These are phyloP conservation scores for Nephrotoma flavescens DNA, from an alignment of 2,888 invertebrate genomes.

Conservation along the genomic window DNA sequence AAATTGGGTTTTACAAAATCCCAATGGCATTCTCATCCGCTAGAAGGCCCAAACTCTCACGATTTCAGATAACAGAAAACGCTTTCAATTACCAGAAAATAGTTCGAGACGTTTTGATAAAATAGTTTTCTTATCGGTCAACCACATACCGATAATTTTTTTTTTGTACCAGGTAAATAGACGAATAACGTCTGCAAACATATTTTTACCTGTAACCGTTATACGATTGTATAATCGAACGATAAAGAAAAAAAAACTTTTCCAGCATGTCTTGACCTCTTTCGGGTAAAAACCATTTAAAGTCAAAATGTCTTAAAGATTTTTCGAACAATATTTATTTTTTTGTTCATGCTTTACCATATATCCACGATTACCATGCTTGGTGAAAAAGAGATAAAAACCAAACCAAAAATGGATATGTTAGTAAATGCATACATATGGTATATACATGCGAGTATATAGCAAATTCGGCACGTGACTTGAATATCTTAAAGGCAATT, in stretches of 20 bases:
- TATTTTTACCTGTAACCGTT: neutral
- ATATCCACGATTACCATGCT: neutral
- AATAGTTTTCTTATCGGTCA: neutral
- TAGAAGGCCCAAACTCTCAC: no score
- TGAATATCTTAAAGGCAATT: neutral
- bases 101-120: neutral
- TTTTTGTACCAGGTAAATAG: neutral
- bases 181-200: neutral
- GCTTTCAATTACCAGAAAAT: neutral
- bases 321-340: neutral
- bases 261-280: neutral
- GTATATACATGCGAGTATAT: neutral
- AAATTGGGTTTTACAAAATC: no score
- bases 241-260: constrained; percentile 1
- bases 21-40: no score
- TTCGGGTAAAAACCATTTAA: neutral
- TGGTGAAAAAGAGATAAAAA: neutral
- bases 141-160: neutral
- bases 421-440: neutral
- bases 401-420: neutral
- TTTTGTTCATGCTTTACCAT: neutral
- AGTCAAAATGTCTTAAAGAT: neutral
- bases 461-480: neutral
- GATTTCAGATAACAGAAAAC: no score
- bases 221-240: neutral